A percentile compares a stretch with the other conserved stretches of the same genome.
These are phyloP conservation scores for Poecile atricapillus DNA, from an alignment of 2,113 vertebrate genomes.

Conservation along the genomic window DNA sequence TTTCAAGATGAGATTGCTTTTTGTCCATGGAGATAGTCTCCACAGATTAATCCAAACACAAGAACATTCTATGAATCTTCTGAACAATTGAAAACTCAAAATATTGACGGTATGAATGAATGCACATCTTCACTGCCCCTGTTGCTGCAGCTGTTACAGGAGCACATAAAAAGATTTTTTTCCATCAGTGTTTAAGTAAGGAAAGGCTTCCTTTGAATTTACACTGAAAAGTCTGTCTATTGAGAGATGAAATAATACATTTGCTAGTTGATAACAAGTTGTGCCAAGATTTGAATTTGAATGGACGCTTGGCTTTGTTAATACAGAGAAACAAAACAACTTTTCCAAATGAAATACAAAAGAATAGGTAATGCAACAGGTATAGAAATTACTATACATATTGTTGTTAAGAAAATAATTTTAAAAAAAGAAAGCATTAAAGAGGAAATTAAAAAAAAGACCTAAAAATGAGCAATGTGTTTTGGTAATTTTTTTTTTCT, in stretches of 20 bases:
- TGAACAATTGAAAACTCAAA: background rate
- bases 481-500: background rate
- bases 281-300: background rate
- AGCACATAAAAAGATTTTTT: background rate
- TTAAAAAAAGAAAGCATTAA: background rate
- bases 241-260: background rate
- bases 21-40: background rate
- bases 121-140: background rate
- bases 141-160: background rate
- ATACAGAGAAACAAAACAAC: background rate
- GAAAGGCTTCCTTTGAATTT: background rate
- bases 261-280: background rate
- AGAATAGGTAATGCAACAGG: background rate
- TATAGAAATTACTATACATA: background rate
- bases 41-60: background rate
- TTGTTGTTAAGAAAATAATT: background rate
- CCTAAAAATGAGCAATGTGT: background rate
- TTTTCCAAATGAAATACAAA: background rate
- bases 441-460: background rate
- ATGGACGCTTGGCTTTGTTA: background rate
- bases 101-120: background rate
- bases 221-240: background rate
- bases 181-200: background rate
- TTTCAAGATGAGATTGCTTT: slow-evolving; percentile 29
- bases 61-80: background rate